Conservation (phyloP, 2,113 vertebrate genomes). For the Hemiprocne comata region DNA sequence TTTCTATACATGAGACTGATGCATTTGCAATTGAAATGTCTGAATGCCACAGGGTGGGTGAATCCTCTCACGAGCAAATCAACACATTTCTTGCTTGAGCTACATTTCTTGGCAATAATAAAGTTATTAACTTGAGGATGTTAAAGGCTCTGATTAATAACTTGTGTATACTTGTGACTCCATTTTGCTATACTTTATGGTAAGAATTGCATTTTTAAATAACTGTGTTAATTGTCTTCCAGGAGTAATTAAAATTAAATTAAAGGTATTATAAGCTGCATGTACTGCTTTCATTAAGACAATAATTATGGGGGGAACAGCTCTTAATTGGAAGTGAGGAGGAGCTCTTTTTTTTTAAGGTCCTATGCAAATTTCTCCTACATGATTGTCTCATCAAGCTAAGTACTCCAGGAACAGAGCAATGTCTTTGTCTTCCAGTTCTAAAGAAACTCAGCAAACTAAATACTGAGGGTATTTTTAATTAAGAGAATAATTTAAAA, state of each 20-base stretch:
- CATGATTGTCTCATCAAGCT: not conserved
- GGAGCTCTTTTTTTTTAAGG: not conserved
- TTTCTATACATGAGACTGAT: not conserved
- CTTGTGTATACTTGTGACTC: not conserved
- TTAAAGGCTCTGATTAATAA: slow-evolving; percentile 29
- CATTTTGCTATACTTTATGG: slow-evolving; percentile 36
- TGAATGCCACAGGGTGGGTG: not conserved
- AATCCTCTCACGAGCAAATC: not conserved
- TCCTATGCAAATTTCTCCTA: not conserved
- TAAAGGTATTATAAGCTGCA: not conserved
- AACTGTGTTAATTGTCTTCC: slow-evolving; percentile 49
- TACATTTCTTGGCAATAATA: slow-evolving; percentile 36
- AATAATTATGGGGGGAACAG: not conserved
- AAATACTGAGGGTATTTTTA: not conserved
- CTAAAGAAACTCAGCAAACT: not conserved
- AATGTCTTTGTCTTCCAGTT: not conserved
- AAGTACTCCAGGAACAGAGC: not conserved
- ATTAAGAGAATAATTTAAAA: not conserved
- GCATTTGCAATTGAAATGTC: not conserved
- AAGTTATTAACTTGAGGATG: slow-evolving; percentile 15
- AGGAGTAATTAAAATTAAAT: slow-evolving; percentile 63
- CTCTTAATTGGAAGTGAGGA: not conserved
- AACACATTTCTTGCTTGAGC: not conserved
- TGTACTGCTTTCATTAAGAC: slow-evolving; percentile 4
- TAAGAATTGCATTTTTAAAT: slow-evolving; percentile 54